Evolutionary conservation across 2,797 vertebrate genomes (phyloP).

Genomic region (Eulemur rubriventer): DNA sequence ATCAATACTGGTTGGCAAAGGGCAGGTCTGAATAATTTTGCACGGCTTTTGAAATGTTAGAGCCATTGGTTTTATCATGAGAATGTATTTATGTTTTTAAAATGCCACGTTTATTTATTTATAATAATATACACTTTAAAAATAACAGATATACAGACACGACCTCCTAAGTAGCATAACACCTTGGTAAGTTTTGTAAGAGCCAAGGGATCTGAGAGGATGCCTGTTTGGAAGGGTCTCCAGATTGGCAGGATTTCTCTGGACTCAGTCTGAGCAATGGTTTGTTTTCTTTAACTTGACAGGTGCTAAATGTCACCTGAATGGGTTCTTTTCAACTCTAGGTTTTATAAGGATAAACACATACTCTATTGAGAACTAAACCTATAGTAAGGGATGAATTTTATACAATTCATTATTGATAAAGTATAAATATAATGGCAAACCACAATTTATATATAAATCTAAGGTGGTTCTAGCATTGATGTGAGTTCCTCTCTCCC

Average conservation of each 20-base stretch:
- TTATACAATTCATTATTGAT: not conserved
- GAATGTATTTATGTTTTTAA: not conserved
- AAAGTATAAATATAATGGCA: not conserved
- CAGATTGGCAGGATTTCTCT: not conserved
- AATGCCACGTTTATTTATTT: not conserved
- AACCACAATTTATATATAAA: not conserved
- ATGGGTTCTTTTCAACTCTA: not conserved
- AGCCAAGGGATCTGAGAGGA: not conserved
- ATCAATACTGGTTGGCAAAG: not conserved
- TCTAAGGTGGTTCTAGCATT: not conserved
- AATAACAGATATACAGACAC: not conserved
- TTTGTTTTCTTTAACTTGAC: constrained; percentile 7
- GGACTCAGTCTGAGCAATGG: not conserved
- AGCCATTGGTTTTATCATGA: not conserved
- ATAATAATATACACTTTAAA: not conserved
- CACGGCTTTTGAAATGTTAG: not conserved
- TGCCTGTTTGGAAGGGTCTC: not conserved
- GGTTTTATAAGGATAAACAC: not conserved
- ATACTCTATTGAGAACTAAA: not conserved
- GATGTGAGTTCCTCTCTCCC: not conserved
- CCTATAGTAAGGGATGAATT: not conserved
- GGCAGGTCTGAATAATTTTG: constrained; percentile 11
- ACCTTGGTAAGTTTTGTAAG: not conserved
- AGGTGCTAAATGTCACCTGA: not conserved
- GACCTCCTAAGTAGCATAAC: not conserved